phyloP scores from a whole-genome alignment of 2,888 invertebrate species.

The Cephus rjabovi region DNA sequence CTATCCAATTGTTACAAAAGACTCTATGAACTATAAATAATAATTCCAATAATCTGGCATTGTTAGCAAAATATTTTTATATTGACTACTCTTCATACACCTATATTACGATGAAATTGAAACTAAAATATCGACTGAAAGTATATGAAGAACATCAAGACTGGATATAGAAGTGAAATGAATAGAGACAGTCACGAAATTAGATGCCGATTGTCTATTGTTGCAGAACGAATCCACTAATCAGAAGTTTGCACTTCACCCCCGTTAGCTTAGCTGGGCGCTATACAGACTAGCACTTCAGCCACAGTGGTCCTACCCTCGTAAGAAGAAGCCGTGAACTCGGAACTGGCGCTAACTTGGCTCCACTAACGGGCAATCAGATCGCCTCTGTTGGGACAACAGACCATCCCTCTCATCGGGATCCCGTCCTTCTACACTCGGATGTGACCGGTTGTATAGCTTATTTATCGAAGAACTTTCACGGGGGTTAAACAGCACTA shows the following conservation, averaged over 20 bases:
- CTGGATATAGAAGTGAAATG: not conserved
- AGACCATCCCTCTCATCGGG: constrained; percentile 37
- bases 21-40: not conserved
- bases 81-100: not conserved
- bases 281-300: constrained; percentile 28
- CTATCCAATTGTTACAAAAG: not conserved
- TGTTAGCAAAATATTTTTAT: not conserved
- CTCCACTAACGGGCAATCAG: constrained; percentile 62
- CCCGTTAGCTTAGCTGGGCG: constrained; percentile 27
- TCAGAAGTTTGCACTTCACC: constrained; percentile 45
- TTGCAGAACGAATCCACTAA: constrained; percentile 43
- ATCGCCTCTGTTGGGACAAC: constrained; percentile 63
- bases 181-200: constrained; percentile 42
- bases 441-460: constrained; percentile 47
- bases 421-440: constrained; percentile 14
- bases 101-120: not conserved
- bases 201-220: constrained; percentile 43
- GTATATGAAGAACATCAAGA: not conserved
- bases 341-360: constrained; percentile 55
- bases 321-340: constrained; percentile 33
- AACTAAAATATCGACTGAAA: not conserved
- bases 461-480: constrained; percentile 63
- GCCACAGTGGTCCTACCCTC: not conserved
- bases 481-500: constrained; percentile 61
- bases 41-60: too few relatives aligned